These are phyloP conservation scores for Lepidurus couesii DNA, from an alignment of 1,140 invertebrate species.

Conservation along the genomic window DNA sequence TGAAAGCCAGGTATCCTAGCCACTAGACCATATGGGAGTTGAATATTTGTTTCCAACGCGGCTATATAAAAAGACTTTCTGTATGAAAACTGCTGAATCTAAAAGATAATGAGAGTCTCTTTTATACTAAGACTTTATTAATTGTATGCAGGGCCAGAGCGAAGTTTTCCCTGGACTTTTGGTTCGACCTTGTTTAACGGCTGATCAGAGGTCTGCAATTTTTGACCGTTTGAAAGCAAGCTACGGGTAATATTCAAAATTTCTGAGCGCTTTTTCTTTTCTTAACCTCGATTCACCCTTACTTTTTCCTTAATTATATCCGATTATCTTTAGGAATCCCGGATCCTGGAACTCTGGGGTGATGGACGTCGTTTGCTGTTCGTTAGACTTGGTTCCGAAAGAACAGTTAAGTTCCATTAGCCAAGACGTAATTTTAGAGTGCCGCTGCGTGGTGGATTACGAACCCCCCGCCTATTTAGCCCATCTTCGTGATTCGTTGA, in stretches of 20 bases:
- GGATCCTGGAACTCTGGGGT: slow-evolving; percentile 18
- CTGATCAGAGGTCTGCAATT: slow-evolving; percentile 24
- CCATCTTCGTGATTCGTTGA: slow-evolving; percentile 15
- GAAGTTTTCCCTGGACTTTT: slow-evolving; percentile 26
- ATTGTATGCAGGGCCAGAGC: slow-evolving; percentile 3
- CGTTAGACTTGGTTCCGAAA: slow-evolving; percentile 9
- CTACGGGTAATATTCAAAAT: slow-evolving; percentile 28
- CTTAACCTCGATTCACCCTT: background rate
- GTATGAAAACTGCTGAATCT: too few relatives aligned
- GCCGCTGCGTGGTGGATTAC: slow-evolving; percentile 19
- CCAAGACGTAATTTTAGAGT: slow-evolving; percentile 29
- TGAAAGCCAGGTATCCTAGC: too few relatives aligned
- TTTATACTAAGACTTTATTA: background rate
- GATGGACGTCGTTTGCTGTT: slow-evolving; percentile 29
- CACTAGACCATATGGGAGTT: background rate
- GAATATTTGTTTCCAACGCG: background rate
- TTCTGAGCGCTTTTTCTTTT: background rate
- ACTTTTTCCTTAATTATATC: background rate
- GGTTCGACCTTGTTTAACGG: slow-evolving; percentile 16
- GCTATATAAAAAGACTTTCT: too few relatives aligned
- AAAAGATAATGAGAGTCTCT: too few relatives aligned
- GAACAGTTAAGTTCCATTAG: slow-evolving; percentile 23
- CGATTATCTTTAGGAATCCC: background rate
- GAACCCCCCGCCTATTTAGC: slow-evolving; percentile 22
- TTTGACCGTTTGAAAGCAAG: slow-evolving; percentile 22